These are phyloP conservation scores for Gambelia wislizenii DNA, from an alignment of 2,797 vertebrate genomes.

Conservation along the genomic window DNA sequence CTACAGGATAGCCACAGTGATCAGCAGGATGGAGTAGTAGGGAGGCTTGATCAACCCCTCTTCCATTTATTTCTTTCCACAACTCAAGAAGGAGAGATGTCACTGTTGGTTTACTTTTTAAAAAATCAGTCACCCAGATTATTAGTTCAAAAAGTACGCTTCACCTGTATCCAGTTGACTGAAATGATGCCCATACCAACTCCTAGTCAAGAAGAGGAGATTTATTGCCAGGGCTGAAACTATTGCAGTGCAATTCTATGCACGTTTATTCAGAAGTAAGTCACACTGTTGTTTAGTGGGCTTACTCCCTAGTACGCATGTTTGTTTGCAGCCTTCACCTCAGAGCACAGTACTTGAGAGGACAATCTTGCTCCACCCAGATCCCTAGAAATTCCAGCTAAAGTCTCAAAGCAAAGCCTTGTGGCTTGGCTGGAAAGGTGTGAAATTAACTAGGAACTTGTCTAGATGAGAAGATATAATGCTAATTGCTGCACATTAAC, in stretches of 20 bases:
- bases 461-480: too few species aligned
- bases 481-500: too few species aligned
- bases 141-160: background rate
- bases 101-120: background rate
- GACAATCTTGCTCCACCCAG: too few species aligned
- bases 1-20: too few species aligned
- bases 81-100: background rate
- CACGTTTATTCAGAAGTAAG: background rate
- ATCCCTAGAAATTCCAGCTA: background rate
- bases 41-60: too few species aligned
- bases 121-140: background rate
- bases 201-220: background rate
- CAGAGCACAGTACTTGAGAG: background rate
- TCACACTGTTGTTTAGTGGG: background rate
- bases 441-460: conserved; percentile 6
- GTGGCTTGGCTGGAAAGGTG: background rate
- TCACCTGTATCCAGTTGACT: background rate
- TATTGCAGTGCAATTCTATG: background rate
- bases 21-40: too few species aligned
- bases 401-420: background rate
- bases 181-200: background rate
- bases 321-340: background rate
- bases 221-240: background rate
- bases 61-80: too few species aligned
- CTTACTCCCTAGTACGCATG: background rate